Evolutionary conservation across 1,140 invertebrate genomes (phyloP).

Genomic region (Calycopis cecrops): DNA sequence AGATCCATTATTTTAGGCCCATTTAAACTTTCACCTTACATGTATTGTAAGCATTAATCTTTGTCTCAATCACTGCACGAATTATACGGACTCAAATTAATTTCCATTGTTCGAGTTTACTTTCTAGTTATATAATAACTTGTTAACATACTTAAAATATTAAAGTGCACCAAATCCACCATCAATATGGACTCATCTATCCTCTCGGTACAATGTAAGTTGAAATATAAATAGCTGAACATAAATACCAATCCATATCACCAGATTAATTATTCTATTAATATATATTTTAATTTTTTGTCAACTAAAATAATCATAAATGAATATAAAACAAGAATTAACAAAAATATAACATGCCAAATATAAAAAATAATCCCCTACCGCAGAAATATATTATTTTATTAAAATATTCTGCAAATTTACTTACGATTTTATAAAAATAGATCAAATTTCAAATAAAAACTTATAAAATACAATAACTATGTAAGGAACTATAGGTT

Average conservation of each 20-base stretch:
- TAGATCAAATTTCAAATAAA: constrained; percentile 8
- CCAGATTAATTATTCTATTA: neutral
- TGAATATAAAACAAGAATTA: constrained; percentile 1
- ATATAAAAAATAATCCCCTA: constrained; percentile 5
- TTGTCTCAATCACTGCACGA: constrained; percentile 49
- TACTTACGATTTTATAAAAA: constrained; percentile 9
- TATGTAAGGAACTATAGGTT: constrained; percentile 11
- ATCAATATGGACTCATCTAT: constrained; percentile 38
- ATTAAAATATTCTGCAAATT: constrained; percentile 5
- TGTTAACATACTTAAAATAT: constrained; percentile 43
- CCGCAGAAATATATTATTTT: neutral
- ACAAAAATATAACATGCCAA: constrained; percentile 7
- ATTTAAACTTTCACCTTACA: constrained; percentile 17
- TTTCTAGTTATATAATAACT: constrained; percentile 29
- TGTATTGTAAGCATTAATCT: constrained; percentile 53
- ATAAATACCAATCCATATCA: constrained; percentile 2
- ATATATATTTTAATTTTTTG: constrained; percentile 4
- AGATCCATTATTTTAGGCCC: constrained; percentile 19
- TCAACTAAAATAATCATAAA: constrained; percentile 7
- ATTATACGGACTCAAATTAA: constrained; percentile 52
- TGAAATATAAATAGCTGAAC: constrained; percentile 1
- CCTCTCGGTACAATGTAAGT: neutral
- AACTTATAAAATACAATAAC: constrained; percentile 11
- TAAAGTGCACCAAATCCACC: constrained; percentile 43
- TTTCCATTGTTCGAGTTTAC: constrained; percentile 17